These are phyloP conservation scores for Drosophila affinis DNA, from an alignment of 2,888 invertebrate genomes.

Conservation along the genomic window DNA sequence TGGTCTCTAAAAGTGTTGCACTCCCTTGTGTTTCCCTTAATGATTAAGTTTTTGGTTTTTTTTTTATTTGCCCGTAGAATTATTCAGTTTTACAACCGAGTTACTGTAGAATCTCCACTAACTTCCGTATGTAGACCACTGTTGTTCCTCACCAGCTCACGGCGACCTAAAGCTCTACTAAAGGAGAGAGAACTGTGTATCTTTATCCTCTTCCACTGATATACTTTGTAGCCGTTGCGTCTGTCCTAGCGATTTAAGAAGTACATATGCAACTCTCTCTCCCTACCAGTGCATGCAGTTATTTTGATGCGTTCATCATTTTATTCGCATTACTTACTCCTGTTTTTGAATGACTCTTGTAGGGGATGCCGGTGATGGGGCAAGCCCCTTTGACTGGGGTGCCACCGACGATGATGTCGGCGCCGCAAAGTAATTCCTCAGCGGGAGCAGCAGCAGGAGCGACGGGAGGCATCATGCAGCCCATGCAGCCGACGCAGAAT, in stretches of 20 bases:
- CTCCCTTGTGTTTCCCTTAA: constrained; percentile 5
- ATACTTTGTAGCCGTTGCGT: constrained; percentile 44
- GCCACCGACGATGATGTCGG: constrained; percentile 80
- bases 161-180: constrained; percentile 8
- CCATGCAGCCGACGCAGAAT: constrained; percentile 75
- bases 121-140: constrained; percentile 35
- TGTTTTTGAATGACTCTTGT: constrained; percentile 57
- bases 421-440: constrained; percentile 80
- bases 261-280: constrained; percentile 11
- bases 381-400: constrained; percentile 83
- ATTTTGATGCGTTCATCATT: not conserved
- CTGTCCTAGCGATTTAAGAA: constrained; percentile 30
- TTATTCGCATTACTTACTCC: constrained; percentile 2
- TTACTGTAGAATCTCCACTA: constrained; percentile 32
- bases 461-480: constrained; percentile 76
- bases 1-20: constrained; percentile 25
- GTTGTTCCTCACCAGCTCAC: constrained; percentile 22
- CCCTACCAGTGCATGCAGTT: constrained; percentile 33
- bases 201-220: constrained; percentile 15
- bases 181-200: constrained; percentile 11
- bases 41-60: not conserved
- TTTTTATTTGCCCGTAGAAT: constrained; percentile 14
- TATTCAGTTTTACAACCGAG: constrained; percentile 5
- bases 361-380: constrained; percentile 84
- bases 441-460: constrained; percentile 57